Base-by-base conservation (phyloP, 2,888 invertebrate species). In the Polymixis flavicincta region DNA sequence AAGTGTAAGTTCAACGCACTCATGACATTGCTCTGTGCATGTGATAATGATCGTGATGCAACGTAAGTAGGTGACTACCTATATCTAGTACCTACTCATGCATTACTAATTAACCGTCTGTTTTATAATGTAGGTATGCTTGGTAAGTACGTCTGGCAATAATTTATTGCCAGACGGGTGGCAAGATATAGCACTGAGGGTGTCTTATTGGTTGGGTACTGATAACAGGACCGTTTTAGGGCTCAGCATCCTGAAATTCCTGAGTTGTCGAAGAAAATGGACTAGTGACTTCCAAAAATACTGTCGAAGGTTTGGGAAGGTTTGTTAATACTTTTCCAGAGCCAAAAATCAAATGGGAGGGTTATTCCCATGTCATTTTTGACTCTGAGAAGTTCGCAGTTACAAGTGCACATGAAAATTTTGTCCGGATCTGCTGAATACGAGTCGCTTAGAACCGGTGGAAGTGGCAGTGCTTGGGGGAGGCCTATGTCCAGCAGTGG, bases 21-120 rank as follows among this genome's bases (percentile, higher is more conserved):
- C 87, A 81, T 96, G 96, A 95, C 96, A 94, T 96, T 96, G 95
- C 86, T 91, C 89, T 86, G 83, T 88, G 87, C 91, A 89, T 86
- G 87, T 91, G 91, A 93, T 92, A 92, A 92, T 91, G 85, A 84
- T 87, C 85, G 89, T 92, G 92, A 93, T 92, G 93, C 92, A 93
- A 93, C 88, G 85, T 87, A 89, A 88, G 83, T 83, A 85, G 84
- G 78, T 76, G 85, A 87, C 80, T 87, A 85, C 81, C 80, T 80
- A 84, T 79, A 83, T 74, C 73, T 79, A 85, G 78, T 71, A 80
- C 64, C 80, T 84, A 82, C 82, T 75, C 73, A 80, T 83, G 75
- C 76, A 78, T 63, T 59, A 80, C 78, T 82, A 85, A 87, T 84
- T 78, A 83, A 66, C 45, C 59, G 72, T 71, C 68, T 76, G 78